Base-by-base conservation (phyloP, 2,113 vertebrate species). In the Gymnorhina tibicen region DNA sequence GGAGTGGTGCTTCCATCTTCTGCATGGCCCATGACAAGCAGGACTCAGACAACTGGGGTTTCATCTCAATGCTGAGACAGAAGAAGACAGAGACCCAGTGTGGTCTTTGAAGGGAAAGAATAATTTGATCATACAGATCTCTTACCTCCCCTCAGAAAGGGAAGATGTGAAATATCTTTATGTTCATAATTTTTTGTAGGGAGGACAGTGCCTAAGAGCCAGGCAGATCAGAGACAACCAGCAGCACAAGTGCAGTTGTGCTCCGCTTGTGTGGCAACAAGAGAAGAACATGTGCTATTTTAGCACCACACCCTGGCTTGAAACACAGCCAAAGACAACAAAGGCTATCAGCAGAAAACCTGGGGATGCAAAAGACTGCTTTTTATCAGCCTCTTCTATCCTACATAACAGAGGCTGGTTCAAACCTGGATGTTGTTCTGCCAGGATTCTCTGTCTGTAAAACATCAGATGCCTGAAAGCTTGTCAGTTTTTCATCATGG, bases 11-110 rank as follows among this genome's bases (percentile, higher is more conserved):
- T 86, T 81, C 55, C 47, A 19, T 52, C 44, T 72, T 35, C 39
- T 89, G 30, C 0, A 0, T 22, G 62, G 33, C 10, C 18, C 9
- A 3, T 56, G 47, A 56, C 1, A 37, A 72, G 24, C 2, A 11
- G 17, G 32, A 60, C 53, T 67, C n/a, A 68, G 22, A 13, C n/a
- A 70, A 4, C 4, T 53, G 66, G 21, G 8, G 3, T 50, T 91
- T 73, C 46, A 24, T 27, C 33, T 53, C 41, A 1, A 4, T 66
- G 28, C 58, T 60, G 79, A 69, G 58, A 62, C 8, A 80, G 49
- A 59, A 33, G 55, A 41, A 30, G 47, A 28, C 18, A 91, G 53
- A 23, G 64, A 10, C 9, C 62, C 46, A 53, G 4, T 2, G 19
- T 79, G 14, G 12, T 2, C 6, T 82, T 56, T 62, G 62, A 82